Conservation (phyloP, 2,797 vertebrate genomes). For the Oryzias sinensis region DNA sequence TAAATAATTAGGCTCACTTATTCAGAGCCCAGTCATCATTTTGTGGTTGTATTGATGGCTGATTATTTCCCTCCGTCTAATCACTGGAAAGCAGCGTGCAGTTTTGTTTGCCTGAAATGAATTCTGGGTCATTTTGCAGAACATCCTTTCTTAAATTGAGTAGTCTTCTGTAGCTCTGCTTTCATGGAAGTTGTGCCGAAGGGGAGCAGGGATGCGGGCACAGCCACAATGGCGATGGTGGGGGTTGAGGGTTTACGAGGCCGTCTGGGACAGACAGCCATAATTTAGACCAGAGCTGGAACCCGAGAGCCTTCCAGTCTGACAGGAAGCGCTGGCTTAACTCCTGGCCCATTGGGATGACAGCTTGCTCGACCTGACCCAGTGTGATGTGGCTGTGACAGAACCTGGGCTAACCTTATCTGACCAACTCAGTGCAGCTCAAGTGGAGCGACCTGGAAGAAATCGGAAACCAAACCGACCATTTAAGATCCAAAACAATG, state of each 20-base stretch:
- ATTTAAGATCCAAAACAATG: neutral
- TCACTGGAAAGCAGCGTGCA: neutral
- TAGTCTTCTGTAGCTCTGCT: constrained; percentile 28
- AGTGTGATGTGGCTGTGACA: constrained; percentile 42
- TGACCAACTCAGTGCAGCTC: constrained; percentile 9
- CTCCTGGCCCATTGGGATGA: constrained; percentile 66
- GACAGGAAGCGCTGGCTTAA: constrained; percentile 77
- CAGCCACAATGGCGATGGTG: constrained; percentile 25
- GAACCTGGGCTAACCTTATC: constrained; percentile 8
- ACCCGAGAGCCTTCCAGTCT: constrained; percentile 69
- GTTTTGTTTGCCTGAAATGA: constrained; percentile 16
- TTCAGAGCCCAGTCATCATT: no score
- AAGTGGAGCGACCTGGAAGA: neutral
- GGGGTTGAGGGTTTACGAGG: constrained; percentile 39
- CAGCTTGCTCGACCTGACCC: constrained; percentile 52
- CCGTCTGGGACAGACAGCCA: constrained; percentile 58
- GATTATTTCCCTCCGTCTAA: no score
- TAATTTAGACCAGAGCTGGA: constrained; percentile 78
- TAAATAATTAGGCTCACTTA: no score
- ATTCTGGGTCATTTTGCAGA: constrained; percentile 4
- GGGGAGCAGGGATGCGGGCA: constrained; percentile 34
- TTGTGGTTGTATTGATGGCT: no score
- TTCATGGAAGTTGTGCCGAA: constrained; percentile 29
- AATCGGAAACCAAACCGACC: neutral
- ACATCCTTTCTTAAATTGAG: neutral